These are phyloP conservation scores for Halictus ligatus DNA, from an alignment of 2,888 invertebrate species.

Conservation along the genomic window DNA sequence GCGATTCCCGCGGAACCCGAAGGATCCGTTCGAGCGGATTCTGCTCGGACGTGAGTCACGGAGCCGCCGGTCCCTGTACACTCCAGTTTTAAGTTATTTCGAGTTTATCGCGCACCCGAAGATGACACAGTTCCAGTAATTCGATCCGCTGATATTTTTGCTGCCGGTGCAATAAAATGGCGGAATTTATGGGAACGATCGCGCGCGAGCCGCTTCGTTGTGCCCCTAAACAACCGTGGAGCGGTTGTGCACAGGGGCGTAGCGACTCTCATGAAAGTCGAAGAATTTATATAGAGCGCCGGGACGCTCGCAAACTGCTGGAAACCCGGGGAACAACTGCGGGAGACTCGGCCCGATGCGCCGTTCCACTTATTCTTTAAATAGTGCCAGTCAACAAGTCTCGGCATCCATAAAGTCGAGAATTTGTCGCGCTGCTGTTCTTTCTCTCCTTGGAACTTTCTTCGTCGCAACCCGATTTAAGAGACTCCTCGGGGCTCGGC, in stretches of 20 bases:
- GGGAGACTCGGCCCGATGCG: conserved; percentile 23
- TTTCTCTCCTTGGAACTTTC: conserved; percentile 34
- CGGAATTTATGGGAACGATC: conserved; percentile 7
- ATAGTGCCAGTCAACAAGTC: conserved; percentile 57
- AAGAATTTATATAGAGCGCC: conserved; percentile 39
- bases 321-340: conserved; percentile 20
- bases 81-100: conserved; percentile 7
- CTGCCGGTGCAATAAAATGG: conserved; percentile 7
- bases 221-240: not conserved
- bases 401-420: conserved; percentile 40
- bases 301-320: conserved; percentile 14
- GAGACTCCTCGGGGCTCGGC: conserved; percentile 3
- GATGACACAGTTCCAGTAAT: conserved; percentile 17
- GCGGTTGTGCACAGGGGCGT: not conserved
- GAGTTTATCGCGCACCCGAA: not conserved
- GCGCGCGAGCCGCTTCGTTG: not conserved
- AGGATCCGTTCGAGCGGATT: not conserved
- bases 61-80: not conserved
- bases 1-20: not conserved
- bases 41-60: not conserved
- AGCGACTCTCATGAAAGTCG: conserved; percentile 23
- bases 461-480: conserved; percentile 46
- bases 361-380: conserved; percentile 62
- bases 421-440: conserved; percentile 37
- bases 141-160: conserved; percentile 15